phyloP scores from a whole-genome alignment of 2,113 vertebrate genomes.

The Regulus satrapa region DNA sequence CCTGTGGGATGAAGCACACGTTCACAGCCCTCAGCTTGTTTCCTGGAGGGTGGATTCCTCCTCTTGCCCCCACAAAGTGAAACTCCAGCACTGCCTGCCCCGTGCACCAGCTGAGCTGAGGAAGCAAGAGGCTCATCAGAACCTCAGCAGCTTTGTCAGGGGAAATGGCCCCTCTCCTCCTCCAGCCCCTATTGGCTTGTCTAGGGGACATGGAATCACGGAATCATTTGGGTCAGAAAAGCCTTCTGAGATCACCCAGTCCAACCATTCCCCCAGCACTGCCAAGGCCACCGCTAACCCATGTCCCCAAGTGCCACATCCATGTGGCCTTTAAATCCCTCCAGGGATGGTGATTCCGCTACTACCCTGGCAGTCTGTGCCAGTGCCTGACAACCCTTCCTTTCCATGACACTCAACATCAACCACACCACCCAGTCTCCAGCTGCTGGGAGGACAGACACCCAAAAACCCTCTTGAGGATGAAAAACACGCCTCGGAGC shows the following conservation, averaged over 20 bases:
- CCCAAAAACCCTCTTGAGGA: neutral
- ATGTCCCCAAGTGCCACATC: neutral
- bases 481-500: accelerated
- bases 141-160: neutral
- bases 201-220: neutral
- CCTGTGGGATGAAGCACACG: neutral
- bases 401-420: neutral
- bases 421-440: accelerated
- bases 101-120: neutral
- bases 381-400: neutral
- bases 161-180: neutral
- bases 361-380: neutral
- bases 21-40: neutral
- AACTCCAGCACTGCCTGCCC: neutral
- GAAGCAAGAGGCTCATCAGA: neutral
- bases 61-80: neutral
- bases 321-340: neutral
- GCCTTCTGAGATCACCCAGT: neutral
- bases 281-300: neutral
- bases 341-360: neutral
- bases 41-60: neutral
- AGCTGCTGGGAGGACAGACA: neutral
- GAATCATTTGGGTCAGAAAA: neutral
- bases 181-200: neutral
- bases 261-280: neutral